Percentiles rank a stretch among this genome's conserved stretches.
Conservation (phyloP, 2,113 vertebrate genomes). For the Atherinomorus stipes region DNA sequence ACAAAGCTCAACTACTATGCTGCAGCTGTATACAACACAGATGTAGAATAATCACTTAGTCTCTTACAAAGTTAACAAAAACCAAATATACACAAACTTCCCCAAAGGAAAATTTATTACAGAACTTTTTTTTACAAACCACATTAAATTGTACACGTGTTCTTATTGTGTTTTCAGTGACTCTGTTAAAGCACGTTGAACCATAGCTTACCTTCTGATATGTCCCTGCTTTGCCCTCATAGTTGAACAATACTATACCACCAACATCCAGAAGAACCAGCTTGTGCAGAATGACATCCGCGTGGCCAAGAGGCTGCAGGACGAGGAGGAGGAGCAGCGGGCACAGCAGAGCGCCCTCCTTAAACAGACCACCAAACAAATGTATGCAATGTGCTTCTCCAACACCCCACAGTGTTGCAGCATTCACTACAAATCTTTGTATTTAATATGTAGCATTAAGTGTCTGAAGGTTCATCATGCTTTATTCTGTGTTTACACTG, state of each 20-base stretch:
- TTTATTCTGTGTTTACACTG: neutral
- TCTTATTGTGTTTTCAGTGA: neutral
- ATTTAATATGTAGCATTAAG: neutral
- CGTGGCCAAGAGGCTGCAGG: constrained; percentile 80
- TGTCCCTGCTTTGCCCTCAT: neutral
- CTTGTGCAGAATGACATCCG: constrained; percentile 83
- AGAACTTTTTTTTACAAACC: neutral
- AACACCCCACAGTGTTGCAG: neutral
- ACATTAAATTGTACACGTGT: too few relatives aligned
- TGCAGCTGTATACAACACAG: neutral
- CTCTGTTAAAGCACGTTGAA: neutral
- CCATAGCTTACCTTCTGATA: neutral
- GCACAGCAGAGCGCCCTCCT: constrained; percentile 55
- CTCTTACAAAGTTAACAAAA: neutral
- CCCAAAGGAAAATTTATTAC: neutral
- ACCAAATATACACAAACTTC: neutral
- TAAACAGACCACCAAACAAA: constrained; percentile 67
- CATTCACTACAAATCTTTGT: neutral
- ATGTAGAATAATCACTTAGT: neutral
- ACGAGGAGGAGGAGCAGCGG: constrained; percentile 78
- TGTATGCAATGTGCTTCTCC: constrained; percentile 51
- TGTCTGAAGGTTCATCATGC: neutral
- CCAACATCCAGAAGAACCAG: constrained; percentile 82
- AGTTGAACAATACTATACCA: constrained; percentile 85
- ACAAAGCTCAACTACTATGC: constrained; percentile 2